Evolutionary conservation across 2,888 invertebrate genomes (phyloP), one percentile per base, ranked within the genome.

Genomic region (Tipula vernalis): DNA sequence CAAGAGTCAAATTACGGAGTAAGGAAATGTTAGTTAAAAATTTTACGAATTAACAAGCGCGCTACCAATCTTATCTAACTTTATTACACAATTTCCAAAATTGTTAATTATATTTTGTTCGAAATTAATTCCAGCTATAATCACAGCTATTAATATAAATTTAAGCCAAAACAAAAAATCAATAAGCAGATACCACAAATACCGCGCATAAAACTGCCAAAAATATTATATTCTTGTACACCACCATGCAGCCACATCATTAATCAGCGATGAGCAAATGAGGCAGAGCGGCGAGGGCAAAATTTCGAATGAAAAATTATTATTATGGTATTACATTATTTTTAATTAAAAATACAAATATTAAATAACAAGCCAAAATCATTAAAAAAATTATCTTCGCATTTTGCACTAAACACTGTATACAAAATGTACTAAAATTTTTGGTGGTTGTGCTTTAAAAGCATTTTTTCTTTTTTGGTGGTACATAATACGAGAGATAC

Each of bases 241-340:
- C 5, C 71, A 71, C 28, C 71, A 71, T 2, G 39, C n/a, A 57
- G 6, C 51, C 15, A 12, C 71, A 71, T 71, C 71, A 28, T 28
- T 28, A 71, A 71, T 71, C 71, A 71, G 28, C 28, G 71, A 28
- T 28, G 8, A 71, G 10, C 71, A 18, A 28, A 71, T 8, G 6
- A 15, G 8, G 8, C 12, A 13, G 51, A 28, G 28, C 3, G 28
- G 71, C 0, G 71, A 5, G 18, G 18, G 5, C 5, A 71, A 71
- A 71, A 71, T 3, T 28, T 28, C 71, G 28, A 10, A 28, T 10
- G 71, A 71, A 28, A 71, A 71, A 71, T 71, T 71, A 28, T 71
- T 71, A 71, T 71, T 71, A n/a, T n/a, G n/a, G n/a, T n/a, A 71
- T 71, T 71, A 71, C 71, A 71, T 71, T 71, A 71, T 71, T 71